Evolutionary conservation across 2,888 invertebrate genomes (phyloP), one percentile per base, ranked within the genome.

Genomic region (Stramonita haemastoma): DNA sequence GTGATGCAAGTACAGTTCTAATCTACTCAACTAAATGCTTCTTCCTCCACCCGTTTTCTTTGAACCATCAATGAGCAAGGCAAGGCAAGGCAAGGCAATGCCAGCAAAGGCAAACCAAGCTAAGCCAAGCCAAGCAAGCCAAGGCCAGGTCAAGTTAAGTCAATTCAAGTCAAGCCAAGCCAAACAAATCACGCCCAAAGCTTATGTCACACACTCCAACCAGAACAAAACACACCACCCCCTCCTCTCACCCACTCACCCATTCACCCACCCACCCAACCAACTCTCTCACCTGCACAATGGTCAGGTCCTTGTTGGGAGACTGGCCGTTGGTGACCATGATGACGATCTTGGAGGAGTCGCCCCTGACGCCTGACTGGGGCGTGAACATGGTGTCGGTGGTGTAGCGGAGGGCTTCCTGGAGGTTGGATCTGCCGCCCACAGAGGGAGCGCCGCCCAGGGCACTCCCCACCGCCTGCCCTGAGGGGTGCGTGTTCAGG

Each of bases 341-440:
- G 19, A 94, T 92, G 36, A 92, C 92, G 66, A 93, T 91, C 87
- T 93, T 93, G 46, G 94, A 92, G 29, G 92, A 92, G 81, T 91
- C 91, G 46, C 89, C 91, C 29, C 94, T 92, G 46, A 93, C 94
- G 17, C 94, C 94, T 77, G 93, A 92, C 46, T 92, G 87, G 34
- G 94, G 93, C 57, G 92, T 93, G 90, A 93, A 94, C 66, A 93
- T 93, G 34, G 93, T 93, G 83, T 92, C 91, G 57, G 92, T 93
- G 32, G 93, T 93, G 90, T 92, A 93, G 34, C 92, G 70, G 77
- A 94, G 92, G n/a, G 93, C 94, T 77, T 93, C 93, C 84, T 93
- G 92, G 36, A 93, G 91, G 87, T 93, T 92, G 36, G 93, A 89
- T 57, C 89, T 86, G 15, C 94, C 94, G 26, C 93, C 93, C 73